Evolutionary conservation across 2,888 invertebrate species (phyloP), one percentile per base, ranked within the genome.

Genomic region (Phrixothrix hirtus): DNA sequence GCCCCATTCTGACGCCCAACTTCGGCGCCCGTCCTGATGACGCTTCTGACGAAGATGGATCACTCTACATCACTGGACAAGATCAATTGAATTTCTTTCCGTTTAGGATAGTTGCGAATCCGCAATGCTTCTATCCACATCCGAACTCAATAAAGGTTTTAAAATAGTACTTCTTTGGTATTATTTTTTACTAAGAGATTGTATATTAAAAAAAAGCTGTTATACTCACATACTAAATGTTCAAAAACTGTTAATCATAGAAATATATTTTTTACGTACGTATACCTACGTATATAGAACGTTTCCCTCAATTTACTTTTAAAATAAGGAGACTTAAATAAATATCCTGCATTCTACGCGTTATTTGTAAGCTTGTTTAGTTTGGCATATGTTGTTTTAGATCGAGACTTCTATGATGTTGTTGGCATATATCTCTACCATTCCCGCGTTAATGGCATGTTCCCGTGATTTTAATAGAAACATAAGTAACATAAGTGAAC

Each of bases 21-120:
- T 58, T 61, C 64, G 66, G 64, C 66, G 68, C 66, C 67, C 67
- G 68, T 68, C 68, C 67, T 64, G 72, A 70, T 72, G 70, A 66
- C 62, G 52, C 68, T 70, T 69, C 64, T 75, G 76, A 77, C 77
- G 78, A 78, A 79, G 79, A 80, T 76, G 75, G 75, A 79, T 79
- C 70, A 75, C 72, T 74, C 71, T 67, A 73, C 76, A 74, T 73
- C 74, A 69, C 76, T 72, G 75, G 77, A 78, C 78, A 76, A 78
- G 78, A 79, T 79, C 79, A 79, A 80, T 79, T 79, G 78, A 79
- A 79, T 79, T 79, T 77, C 77, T 77, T 78, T 78, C 77, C 77
- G 72, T 72, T 71, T 71, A 69, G 67, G 66, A 63, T 64, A 61
- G 60, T 60, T 64, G 64, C 46, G 50, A 47, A 50, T 50, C 58